Percentiles rank a stretch among this genome's conserved stretches.
These are phyloP conservation scores for Eurypyga helias DNA, from an alignment of 2,113 vertebrate species.

Conservation along the genomic window DNA sequence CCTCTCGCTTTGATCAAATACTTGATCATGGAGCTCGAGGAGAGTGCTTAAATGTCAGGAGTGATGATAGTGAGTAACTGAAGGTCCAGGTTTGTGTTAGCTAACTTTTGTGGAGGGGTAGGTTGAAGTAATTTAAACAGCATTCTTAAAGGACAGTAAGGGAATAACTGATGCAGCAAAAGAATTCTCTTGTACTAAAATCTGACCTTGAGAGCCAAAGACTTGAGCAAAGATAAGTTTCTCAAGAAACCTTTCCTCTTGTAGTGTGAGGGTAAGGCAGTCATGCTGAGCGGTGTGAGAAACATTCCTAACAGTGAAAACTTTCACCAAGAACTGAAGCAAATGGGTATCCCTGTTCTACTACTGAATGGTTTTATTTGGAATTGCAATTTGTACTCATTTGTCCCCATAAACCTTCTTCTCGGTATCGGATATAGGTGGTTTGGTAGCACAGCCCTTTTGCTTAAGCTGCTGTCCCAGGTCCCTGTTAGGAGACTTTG, in stretches of 20 bases:
- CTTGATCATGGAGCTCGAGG: background rate
- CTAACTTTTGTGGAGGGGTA: background rate
- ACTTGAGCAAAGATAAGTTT: background rate
- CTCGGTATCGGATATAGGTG: accelerated
- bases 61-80: background rate
- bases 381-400: background rate
- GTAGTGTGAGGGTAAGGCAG: background rate
- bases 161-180: background rate
- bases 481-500: background rate
- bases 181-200: background rate
- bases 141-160: background rate
- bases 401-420: background rate
- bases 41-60: background rate
- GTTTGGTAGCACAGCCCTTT: background rate
- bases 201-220: background rate
- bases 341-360: background rate
- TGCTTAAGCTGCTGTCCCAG: background rate
- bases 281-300: background rate
- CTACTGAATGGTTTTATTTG: background rate
- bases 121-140: background rate
- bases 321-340: background rate
- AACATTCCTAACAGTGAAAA: background rate
- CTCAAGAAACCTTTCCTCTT: background rate
- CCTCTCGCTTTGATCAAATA: background rate
- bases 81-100: background rate